Percentiles rank a stretch among this genome's conserved stretches.
phyloP scores from a whole-genome alignment of 1,140 invertebrate genomes.

The Pteromalus puparum region DNA sequence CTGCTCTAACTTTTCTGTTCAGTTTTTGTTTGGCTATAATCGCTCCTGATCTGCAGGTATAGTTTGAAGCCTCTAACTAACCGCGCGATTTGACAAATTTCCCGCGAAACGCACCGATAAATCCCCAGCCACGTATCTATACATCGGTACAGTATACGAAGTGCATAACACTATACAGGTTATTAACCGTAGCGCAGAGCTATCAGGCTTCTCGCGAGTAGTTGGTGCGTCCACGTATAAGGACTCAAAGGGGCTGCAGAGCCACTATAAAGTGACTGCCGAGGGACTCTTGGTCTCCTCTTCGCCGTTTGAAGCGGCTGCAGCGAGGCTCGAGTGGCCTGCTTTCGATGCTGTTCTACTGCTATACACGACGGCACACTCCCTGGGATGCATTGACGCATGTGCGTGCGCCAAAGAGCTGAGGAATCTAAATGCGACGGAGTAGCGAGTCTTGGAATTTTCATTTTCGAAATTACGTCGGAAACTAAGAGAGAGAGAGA shows the following conservation, averaged over 20 bases:
- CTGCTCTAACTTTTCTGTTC: too few species aligned
- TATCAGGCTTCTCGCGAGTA: not conserved
- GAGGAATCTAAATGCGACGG: too few species aligned
- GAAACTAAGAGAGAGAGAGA: too few species aligned
- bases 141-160: not conserved
- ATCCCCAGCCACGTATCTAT: not conserved
- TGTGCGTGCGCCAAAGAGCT: too few species aligned
- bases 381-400: not conserved
- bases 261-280: not conserved
- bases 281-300: not conserved
- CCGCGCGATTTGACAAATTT: too few species aligned
- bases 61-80: too few species aligned
- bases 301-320: not conserved
- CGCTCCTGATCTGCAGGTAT: too few species aligned
- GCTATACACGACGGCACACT: not conserved
- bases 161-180: not conserved
- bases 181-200: not conserved
- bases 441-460: not conserved
- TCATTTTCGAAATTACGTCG: not conserved
- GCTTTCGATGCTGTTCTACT: not conserved
- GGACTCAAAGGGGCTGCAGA: not conserved
- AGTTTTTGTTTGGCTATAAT: too few species aligned
- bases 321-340: not conserved
- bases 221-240: not conserved
- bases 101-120: too few species aligned